Evolutionary conservation across 2,797 vertebrate genomes (phyloP).

Genomic region (Pangasius krempfi): DNA sequence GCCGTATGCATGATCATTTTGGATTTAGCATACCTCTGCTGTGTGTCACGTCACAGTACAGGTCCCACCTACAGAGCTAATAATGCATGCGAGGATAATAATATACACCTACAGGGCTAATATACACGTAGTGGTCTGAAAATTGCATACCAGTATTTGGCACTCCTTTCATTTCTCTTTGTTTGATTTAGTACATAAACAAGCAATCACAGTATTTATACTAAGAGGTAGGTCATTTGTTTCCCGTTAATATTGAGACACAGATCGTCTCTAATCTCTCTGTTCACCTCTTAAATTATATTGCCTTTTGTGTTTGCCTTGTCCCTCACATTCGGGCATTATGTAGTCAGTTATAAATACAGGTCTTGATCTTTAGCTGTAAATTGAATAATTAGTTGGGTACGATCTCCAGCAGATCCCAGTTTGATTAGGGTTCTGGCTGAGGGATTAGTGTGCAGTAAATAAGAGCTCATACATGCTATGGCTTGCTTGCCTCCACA

Average conservation of each 20-base stretch:
- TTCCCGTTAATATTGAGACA: background rate
- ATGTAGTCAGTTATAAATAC: conserved; percentile 54
- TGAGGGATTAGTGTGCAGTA: conserved; percentile 64
- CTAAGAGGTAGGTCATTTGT: background rate
- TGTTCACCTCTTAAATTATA: conserved; percentile 29
- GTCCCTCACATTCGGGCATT: conserved; percentile 47
- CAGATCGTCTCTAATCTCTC: background rate
- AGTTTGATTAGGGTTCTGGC: conserved; percentile 55
- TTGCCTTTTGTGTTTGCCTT: conserved; percentile 54
- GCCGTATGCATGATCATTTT: background rate
- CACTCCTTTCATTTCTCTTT: background rate
- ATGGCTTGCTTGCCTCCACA: conserved; percentile 56
- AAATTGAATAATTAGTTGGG: conserved; percentile 65
- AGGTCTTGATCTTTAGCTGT: conserved; percentile 66
- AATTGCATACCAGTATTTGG: background rate
- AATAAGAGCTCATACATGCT: conserved; percentile 58
- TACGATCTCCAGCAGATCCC: conserved; percentile 62
- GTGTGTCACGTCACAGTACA: too few relatives aligned
- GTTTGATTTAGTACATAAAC: background rate
- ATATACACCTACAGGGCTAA: background rate
- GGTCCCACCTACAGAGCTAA: background rate
- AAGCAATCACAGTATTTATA: background rate
- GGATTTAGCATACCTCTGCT: background rate
- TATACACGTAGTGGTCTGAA: background rate
- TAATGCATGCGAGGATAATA: too few relatives aligned